Percentiles rank a stretch among this genome's conserved stretches.
Evolutionary conservation across 2,797 vertebrate genomes (phyloP).

Genomic region (Hybognathus amarus): DNA sequence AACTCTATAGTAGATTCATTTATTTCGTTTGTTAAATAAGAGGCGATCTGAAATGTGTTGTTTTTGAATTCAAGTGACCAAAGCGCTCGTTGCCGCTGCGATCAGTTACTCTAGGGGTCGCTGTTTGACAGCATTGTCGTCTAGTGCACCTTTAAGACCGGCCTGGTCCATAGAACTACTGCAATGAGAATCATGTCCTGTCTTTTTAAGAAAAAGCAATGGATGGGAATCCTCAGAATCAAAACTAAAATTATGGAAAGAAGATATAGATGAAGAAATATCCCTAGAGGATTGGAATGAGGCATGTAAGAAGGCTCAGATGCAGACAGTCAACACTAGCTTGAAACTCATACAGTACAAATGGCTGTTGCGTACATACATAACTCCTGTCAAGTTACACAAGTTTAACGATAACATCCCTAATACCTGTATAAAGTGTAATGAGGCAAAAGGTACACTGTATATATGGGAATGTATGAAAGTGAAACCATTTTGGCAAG

Average conservation of each 20-base stretch:
- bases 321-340: background rate
- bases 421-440: background rate
- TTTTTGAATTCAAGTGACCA: too few relatives aligned
- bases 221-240: background rate
- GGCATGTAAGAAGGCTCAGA: background rate
- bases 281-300: background rate
- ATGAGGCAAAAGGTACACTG: background rate
- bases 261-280: background rate
- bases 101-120: too few relatives aligned
- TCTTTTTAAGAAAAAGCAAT: background rate
- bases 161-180: background rate
- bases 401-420: slow-evolving; percentile 13
- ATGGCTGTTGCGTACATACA: background rate
- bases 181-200: background rate
- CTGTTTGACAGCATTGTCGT: too few relatives aligned
- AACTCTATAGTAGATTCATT: too few relatives aligned
- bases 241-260: background rate
- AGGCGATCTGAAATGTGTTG: too few relatives aligned
- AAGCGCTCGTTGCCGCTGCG: too few relatives aligned
- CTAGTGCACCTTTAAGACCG: too few relatives aligned
- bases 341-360: background rate
- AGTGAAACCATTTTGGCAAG: background rate
- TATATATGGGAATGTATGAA: background rate
- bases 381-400: background rate
- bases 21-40: too few relatives aligned